Conservation (phyloP, 2,888 invertebrate species). For the Spodoptera exigua region DNA sequence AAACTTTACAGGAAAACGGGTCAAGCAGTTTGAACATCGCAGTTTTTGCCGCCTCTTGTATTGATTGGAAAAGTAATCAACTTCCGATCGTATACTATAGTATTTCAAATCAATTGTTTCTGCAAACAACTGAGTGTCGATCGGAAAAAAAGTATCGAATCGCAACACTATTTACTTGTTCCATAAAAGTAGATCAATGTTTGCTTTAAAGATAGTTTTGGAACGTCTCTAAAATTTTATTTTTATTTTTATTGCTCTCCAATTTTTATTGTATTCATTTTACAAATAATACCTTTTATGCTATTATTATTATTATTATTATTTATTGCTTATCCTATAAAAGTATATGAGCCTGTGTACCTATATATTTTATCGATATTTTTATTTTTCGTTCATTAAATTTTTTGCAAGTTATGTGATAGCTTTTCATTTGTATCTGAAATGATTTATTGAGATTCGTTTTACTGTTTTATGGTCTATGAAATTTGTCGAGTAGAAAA, state of each 20-base stretch:
- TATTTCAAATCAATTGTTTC: constrained; percentile 30
- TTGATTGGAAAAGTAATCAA: constrained; percentile 33
- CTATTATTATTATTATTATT: constrained; percentile 23
- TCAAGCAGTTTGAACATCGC: constrained; percentile 4
- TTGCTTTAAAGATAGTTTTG: constrained; percentile 4
- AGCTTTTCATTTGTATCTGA: constrained; percentile 5
- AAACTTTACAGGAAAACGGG: background rate
- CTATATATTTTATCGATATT: constrained; percentile 26
- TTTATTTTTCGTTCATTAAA: constrained; percentile 12
- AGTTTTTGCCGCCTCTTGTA: constrained; percentile 15
- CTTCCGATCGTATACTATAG: constrained; percentile 13
- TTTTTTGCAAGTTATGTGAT: constrained; percentile 31
- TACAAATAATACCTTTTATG: background rate
- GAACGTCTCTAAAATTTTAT: no score
- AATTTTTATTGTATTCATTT: background rate
- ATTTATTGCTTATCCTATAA: constrained; percentile 25
- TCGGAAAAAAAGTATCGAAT: constrained; percentile 3
- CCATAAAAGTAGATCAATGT: background rate
- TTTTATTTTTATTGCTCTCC: background rate
- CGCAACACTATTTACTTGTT: constrained; percentile 9
- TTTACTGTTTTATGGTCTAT: constrained; percentile 31
- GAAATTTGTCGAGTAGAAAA: constrained; percentile 13
- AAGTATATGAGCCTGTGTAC: constrained; percentile 27
- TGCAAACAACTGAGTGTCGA: constrained; percentile 18
- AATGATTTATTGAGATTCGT: constrained; percentile 36